Conservation (phyloP, 2,888 invertebrate species). For the Mactromeris polynyma region DNA sequence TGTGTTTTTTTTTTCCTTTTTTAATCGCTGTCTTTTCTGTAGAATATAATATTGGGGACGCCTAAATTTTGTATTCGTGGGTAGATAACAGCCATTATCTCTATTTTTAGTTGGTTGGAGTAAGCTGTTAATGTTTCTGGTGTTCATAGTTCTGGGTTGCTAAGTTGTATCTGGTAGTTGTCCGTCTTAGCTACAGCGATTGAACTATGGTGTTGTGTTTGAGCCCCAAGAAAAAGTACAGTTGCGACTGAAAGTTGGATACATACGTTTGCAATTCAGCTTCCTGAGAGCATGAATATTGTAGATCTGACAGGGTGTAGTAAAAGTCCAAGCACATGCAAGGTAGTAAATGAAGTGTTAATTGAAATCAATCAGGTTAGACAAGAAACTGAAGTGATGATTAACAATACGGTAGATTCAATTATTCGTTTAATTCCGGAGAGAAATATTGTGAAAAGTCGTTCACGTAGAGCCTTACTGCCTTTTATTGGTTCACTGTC, state of each 20-base stretch:
- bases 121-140: too few relatives aligned
- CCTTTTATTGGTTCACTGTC: constrained; percentile 46
- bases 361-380: constrained; percentile 26
- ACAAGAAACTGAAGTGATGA: neutral
- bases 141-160: too few relatives aligned
- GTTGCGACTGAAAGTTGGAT: constrained; percentile 23
- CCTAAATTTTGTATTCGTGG: too few relatives aligned
- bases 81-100: too few relatives aligned
- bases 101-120: too few relatives aligned
- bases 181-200: too few relatives aligned
- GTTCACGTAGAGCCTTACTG: constrained; percentile 34
- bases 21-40: too few relatives aligned
- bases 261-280: constrained; percentile 17
- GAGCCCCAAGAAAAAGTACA: neutral
- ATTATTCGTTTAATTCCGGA: constrained; percentile 12
- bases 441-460: neutral
- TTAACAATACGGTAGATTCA: constrained; percentile 15
- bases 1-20: too few relatives aligned
- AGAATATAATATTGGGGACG: too few relatives aligned
- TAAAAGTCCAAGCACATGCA: neutral
- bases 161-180: too few relatives aligned
- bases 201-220: constrained; percentile 44
- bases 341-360: constrained; percentile 7
- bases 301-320: neutral
- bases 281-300: constrained; percentile 1